Percentiles rank a stretch among this genome's conserved stretches.
Evolutionary conservation across 2,888 invertebrate species (phyloP).

Genomic region (Artemia sp.): DNA sequence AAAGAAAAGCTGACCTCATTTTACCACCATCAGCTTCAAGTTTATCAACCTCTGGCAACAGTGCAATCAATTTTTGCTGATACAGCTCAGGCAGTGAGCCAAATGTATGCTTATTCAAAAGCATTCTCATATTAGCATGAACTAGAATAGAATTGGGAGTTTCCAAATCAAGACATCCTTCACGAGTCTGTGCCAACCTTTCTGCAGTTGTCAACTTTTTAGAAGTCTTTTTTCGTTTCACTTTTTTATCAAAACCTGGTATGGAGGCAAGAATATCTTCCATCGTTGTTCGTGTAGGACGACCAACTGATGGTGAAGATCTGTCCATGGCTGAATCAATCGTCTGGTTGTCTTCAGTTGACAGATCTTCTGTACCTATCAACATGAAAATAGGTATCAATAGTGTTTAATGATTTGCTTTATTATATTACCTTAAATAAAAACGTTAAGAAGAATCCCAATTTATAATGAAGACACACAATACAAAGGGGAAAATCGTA

Average conservation of each 20-base stretch:
- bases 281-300: constrained; percentile 43
- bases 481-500: no score
- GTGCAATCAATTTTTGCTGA: constrained; percentile 77
- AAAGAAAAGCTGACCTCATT: constrained; percentile 30
- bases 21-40: constrained; percentile 32
- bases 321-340: no score
- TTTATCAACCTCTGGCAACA: constrained; percentile 78
- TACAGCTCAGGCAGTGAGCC: constrained; percentile 65
- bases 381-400: no score
- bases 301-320: neutral
- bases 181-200: constrained; percentile 76
- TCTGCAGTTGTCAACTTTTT: constrained; percentile 77
- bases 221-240: constrained; percentile 53
- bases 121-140: constrained; percentile 69
- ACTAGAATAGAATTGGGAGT: constrained; percentile 89
- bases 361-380: no score
- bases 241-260: constrained; percentile 66
- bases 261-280: constrained; percentile 70
- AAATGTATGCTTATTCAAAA: constrained; percentile 80
- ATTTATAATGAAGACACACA: no score
- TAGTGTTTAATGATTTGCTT: no score
- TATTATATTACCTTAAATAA: no score
- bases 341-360: no score
- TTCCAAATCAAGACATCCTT: constrained; percentile 84
- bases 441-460: no score